These are phyloP conservation scores for Trididemnum miniatum DNA, from an alignment of 23 tunicate genomes.

Conservation along the genomic window DNA sequence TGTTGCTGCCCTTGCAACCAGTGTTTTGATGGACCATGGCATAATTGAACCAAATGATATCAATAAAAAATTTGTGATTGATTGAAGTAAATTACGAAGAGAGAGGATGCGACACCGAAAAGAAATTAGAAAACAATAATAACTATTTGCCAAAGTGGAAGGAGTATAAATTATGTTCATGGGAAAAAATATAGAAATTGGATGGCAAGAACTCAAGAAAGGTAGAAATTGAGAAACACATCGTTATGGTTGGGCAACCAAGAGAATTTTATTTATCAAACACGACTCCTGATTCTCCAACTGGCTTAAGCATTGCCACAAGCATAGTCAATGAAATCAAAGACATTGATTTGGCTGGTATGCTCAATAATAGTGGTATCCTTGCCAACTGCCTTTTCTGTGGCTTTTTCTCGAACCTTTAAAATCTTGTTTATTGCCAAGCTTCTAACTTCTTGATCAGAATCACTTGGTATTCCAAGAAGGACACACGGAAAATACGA, in stretches of 20 bases:
- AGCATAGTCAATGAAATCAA: not conserved
- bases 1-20: not conserved
- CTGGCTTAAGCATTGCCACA: not conserved
- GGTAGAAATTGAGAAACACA: not conserved
- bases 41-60: not conserved
- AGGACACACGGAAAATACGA: no score
- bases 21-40: not conserved
- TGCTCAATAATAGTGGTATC: not conserved
- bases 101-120: not conserved
- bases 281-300: not conserved
- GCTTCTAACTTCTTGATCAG: no score
- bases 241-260: no score
- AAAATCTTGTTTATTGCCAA: no score
- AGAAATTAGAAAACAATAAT: not conserved
- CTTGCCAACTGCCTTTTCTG: not conserved
- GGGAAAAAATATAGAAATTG: not conserved
- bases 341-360: not conserved
- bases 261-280: constrained; percentile 1
- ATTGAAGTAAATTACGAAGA: no score
- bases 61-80: no score
- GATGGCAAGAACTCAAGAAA: no score
- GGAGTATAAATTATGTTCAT: constrained; percentile 10
- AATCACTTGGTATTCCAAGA: no score
- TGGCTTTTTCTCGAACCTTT: not conserved
- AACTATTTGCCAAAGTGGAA: not conserved